Evolutionary conservation across 2,113 vertebrate genomes (phyloP).

Genomic region (Mola mola): DNA sequence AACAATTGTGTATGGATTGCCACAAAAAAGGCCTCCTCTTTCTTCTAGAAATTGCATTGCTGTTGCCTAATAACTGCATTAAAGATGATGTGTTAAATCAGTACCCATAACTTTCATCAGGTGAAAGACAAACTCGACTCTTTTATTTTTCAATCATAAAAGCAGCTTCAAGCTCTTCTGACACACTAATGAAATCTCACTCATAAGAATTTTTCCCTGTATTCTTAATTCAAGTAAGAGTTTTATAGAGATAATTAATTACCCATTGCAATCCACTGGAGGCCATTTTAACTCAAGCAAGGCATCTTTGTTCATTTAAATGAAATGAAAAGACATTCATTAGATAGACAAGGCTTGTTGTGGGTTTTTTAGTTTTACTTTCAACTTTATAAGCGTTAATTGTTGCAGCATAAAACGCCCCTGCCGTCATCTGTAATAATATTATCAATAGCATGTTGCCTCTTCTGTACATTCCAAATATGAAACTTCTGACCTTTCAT

Average conservation of each 20-base stretch:
- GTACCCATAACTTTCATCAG: conserved; percentile 35
- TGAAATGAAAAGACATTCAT: conserved; percentile 46
- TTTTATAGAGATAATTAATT: conserved; percentile 58
- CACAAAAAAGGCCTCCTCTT: conserved; percentile 45
- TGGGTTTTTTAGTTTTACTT: conserved; percentile 17
- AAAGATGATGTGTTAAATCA: conserved; percentile 34
- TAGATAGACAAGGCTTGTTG: conserved; percentile 6
- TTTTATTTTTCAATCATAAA: conserved; percentile 35
- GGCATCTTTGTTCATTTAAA: conserved; percentile 53
- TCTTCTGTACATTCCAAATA: background rate
- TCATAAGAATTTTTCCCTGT: conserved; percentile 36
- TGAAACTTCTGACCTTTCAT: background rate
- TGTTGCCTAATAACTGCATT: conserved; percentile 31
- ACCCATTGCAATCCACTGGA: conserved; percentile 36
- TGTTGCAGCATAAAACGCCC: conserved; percentile 5
- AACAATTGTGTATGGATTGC: conserved; percentile 37
- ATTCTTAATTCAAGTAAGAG: conserved; percentile 42
- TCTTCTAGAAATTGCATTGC: conserved; percentile 31
- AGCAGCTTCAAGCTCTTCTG: conserved; percentile 37
- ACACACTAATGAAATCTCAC: conserved; percentile 45
- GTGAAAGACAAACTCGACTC: conserved; percentile 28
- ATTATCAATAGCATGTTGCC: background rate
- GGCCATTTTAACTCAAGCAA: conserved; percentile 46
- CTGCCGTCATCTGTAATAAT: background rate
- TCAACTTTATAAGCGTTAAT: conserved; percentile 19